Conservation (phyloP, 2,888 invertebrate genomes). For the Deilephila porcellus region DNA sequence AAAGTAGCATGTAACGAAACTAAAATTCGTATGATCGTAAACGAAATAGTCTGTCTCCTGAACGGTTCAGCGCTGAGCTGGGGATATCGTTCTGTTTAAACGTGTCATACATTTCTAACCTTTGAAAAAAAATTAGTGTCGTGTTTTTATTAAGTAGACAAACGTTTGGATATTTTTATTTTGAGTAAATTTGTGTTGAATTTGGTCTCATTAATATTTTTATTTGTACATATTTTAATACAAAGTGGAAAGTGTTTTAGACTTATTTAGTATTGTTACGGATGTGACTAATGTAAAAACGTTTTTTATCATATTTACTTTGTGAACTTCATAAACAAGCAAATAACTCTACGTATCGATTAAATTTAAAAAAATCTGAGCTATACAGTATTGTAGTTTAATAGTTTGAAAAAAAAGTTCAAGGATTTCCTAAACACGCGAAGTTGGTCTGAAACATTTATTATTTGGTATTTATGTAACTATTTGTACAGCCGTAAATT, state of each 20-base stretch:
- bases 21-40: not conserved
- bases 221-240: too few species aligned
- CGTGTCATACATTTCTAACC: constrained; percentile 17
- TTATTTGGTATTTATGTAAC: constrained; percentile 14
- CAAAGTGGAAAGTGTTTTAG: too few species aligned
- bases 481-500: constrained; percentile 8
- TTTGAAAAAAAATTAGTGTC: constrained; percentile 19
- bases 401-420: not conserved
- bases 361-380: not conserved
- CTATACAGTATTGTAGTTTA: not conserved
- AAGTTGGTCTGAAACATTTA: not conserved
- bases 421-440: constrained; percentile 6
- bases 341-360: not conserved
- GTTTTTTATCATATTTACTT: too few species aligned
- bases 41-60: constrained; percentile 7
- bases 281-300: too few species aligned
- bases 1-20: not conserved
- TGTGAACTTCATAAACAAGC: not conserved
- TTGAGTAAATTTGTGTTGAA: too few species aligned
- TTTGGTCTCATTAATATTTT: too few species aligned
- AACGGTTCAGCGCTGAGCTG: not conserved
- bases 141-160: constrained; percentile 17
- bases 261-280: too few species aligned
- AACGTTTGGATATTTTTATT: not conserved
- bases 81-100: constrained; percentile 25